These are phyloP conservation scores for Urocynchramus pylzowi DNA, from an alignment of 2,113 vertebrate species.

Conservation along the genomic window DNA sequence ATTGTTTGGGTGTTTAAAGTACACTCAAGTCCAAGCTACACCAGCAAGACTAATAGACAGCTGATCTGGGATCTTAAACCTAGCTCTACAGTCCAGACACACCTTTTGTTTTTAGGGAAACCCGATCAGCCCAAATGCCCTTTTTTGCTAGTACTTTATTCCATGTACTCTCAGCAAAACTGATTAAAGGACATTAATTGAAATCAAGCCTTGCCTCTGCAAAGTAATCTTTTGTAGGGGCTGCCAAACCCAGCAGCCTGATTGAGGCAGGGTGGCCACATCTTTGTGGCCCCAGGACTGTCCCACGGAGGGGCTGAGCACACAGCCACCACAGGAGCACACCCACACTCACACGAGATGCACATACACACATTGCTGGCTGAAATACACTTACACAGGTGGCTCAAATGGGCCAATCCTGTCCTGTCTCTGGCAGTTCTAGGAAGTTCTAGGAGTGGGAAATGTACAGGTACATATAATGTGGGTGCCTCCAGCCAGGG, in stretches of 20 bases:
- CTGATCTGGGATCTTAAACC: neutral
- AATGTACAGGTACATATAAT: neutral
- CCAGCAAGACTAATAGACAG: neutral
- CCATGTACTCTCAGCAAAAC: neutral
- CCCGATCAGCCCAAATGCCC: neutral
- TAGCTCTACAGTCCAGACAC: neutral
- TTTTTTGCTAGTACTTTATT: neutral
- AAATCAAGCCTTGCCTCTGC: neutral
- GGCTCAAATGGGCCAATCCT: neutral
- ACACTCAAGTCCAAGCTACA: neutral
- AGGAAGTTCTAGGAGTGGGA: neutral
- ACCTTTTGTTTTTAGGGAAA: neutral
- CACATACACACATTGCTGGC: rapidly evolving
- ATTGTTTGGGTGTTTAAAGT: neutral
- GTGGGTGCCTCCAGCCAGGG: neutral
- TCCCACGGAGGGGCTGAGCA: neutral
- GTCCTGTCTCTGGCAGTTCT: neutral
- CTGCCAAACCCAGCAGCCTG: neutral
- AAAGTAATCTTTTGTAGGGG: neutral
- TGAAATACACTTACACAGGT: neutral
- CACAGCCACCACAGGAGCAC: neutral
- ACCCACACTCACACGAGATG: neutral
- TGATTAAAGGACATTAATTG: neutral
- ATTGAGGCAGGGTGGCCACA: rapidly evolving
- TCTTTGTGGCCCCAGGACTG: neutral